Evolutionary conservation across 2,888 invertebrate genomes (phyloP).

Genomic region (Strigamia transsilvanica): DNA sequence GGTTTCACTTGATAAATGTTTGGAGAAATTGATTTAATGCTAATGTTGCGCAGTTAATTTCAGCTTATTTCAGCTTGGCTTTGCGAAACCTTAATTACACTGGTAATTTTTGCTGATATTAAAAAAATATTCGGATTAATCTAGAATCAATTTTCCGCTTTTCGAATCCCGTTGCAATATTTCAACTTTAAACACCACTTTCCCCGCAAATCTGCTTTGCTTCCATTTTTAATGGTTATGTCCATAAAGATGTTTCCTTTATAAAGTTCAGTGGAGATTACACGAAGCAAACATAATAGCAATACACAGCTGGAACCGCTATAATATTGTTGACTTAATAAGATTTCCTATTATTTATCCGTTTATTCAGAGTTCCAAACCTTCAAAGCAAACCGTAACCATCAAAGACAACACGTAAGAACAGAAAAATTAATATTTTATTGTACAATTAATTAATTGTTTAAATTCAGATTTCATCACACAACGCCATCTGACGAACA

Average conservation of each 20-base stretch:
- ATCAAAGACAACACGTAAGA: background rate
- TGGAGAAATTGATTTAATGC: no score
- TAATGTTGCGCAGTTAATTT: no score
- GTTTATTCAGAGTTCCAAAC: background rate
- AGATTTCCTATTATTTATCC: background rate
- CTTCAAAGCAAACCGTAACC: background rate
- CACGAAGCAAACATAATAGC: background rate
- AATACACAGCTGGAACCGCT: slow-evolving; percentile 8
- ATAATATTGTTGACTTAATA: slow-evolving; percentile 1
- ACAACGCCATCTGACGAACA: background rate
- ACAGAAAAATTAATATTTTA: background rate
- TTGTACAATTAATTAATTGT: background rate
- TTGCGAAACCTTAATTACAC: background rate
- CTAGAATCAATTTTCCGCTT: background rate
- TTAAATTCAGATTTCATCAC: background rate
- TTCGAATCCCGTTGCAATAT: background rate
- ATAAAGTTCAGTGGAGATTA: background rate
- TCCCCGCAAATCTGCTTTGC: background rate
- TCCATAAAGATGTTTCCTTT: background rate
- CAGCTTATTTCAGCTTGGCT: no score
- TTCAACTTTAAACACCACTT: background rate
- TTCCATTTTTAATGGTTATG: background rate
- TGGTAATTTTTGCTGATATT: background rate
- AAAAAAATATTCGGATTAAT: background rate
- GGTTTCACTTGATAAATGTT: no score